Percentiles rank a stretch among this genome's conserved stretches.
These are phyloP conservation scores for Ceratina calcarata DNA, from an alignment of 1,140 invertebrate species.

Conservation along the genomic window DNA sequence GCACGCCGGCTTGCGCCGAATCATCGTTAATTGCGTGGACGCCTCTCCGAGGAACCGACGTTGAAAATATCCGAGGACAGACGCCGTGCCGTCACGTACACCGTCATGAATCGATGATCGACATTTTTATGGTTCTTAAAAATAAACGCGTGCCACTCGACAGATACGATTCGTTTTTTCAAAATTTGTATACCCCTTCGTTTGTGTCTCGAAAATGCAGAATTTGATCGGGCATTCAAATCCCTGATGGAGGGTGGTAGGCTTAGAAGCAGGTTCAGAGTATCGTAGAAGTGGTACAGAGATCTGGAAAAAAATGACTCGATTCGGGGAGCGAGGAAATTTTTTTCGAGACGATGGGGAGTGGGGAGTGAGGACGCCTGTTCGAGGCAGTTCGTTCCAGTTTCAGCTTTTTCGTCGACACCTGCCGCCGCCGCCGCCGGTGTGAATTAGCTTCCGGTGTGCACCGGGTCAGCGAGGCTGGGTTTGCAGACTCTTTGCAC, in stretches of 20 bases:
- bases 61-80: neutral
- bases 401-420: conserved; percentile 18
- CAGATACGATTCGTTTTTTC: too few relatives aligned
- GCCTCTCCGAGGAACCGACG: neutral
- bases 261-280: neutral
- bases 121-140: too few relatives aligned
- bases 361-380: neutral
- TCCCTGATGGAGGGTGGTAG: conserved; percentile 7
- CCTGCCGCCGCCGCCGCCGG: conserved; percentile 5
- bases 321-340: neutral
- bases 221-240: conserved; percentile 45
- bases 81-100: too few relatives aligned
- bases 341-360: neutral
- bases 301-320: neutral
- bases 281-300: neutral
- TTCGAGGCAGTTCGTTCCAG: neutral
- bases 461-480: conserved; percentile 5
- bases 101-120: too few relatives aligned
- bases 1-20: neutral
- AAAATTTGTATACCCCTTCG: too few relatives aligned
- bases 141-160: too few relatives aligned
- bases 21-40: neutral
- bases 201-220: neutral
- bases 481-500: conserved; percentile 33
- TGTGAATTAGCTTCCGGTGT: conserved; percentile 41